These are phyloP conservation scores for Scaptomyza caliginosa DNA, from an alignment of 2,888 invertebrate species.

Conservation along the genomic window DNA sequence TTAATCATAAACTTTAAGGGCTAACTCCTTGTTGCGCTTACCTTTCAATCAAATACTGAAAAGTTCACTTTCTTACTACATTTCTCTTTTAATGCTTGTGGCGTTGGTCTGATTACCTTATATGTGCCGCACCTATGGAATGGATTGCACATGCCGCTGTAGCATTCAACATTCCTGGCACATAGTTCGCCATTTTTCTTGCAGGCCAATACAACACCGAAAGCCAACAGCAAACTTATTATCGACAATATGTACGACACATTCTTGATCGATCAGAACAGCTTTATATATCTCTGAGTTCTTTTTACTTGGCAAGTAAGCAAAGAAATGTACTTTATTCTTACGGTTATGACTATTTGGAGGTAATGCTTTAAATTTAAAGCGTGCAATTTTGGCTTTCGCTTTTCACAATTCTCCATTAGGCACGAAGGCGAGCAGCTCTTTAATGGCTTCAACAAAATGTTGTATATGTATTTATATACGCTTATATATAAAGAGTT, in stretches of 20 bases:
- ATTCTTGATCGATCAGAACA: no score
- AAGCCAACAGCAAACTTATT: no score
- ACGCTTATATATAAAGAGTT: neutral
- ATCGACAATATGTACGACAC: no score
- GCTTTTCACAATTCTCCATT: constrained; percentile 67
- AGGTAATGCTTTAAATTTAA: constrained; percentile 55
- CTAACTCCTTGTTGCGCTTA: no score
- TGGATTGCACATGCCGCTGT: constrained; percentile 9
- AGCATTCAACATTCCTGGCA: constrained; percentile 19
- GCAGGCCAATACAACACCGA: no score
- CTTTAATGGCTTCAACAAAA: constrained; percentile 35
- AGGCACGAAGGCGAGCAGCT: constrained; percentile 44
- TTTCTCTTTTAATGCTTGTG: no score
- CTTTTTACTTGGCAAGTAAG: no score
- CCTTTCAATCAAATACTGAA: no score
- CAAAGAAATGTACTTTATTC: constrained; percentile 2
- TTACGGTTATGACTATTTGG: constrained; percentile 33
- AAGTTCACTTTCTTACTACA: no score
- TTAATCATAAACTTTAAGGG: constrained; percentile 62
- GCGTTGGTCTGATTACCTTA: no score
- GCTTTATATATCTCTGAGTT: no score
- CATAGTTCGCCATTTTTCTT: constrained; percentile 4
- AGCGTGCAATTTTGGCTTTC: constrained; percentile 62
- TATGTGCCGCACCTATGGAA: neutral
- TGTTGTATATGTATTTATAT: neutral